Evolutionary conservation across 2,797 vertebrate species (phyloP).

Genomic region (Morus bassanus): DNA sequence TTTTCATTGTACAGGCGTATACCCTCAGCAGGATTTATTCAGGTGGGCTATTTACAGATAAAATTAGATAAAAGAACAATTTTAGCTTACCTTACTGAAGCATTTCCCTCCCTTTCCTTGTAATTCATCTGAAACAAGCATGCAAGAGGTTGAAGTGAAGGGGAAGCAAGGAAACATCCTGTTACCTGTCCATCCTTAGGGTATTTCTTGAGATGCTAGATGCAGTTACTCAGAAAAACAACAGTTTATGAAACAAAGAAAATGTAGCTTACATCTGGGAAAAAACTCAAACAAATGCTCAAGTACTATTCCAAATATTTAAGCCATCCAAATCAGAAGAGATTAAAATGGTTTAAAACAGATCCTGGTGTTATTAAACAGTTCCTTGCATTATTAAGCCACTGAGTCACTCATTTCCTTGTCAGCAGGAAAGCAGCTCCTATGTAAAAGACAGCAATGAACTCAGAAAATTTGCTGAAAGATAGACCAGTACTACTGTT

Average conservation of each 20-base stretch:
- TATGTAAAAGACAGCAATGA: background rate
- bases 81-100: background rate
- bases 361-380: background rate
- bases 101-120: background rate
- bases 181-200: background rate
- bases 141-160: background rate
- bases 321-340: background rate
- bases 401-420: background rate
- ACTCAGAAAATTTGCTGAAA: background rate
- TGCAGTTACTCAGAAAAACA: background rate
- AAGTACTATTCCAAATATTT: background rate
- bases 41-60: background rate
- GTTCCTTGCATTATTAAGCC: background rate
- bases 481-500: background rate
- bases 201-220: background rate
- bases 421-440: background rate
- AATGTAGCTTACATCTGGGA: background rate
- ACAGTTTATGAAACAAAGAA: background rate
- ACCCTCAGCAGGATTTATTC: background rate
- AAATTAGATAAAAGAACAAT: background rate
- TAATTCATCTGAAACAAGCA: background rate
- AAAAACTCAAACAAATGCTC: background rate
- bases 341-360: background rate
- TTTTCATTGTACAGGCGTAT: background rate
- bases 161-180: background rate